A percentile compares a stretch with the other conserved stretches of the same genome.
Evolutionary conservation across 2,888 invertebrate genomes (phyloP).

Genomic region (Phytoseiulus persimilis): DNA sequence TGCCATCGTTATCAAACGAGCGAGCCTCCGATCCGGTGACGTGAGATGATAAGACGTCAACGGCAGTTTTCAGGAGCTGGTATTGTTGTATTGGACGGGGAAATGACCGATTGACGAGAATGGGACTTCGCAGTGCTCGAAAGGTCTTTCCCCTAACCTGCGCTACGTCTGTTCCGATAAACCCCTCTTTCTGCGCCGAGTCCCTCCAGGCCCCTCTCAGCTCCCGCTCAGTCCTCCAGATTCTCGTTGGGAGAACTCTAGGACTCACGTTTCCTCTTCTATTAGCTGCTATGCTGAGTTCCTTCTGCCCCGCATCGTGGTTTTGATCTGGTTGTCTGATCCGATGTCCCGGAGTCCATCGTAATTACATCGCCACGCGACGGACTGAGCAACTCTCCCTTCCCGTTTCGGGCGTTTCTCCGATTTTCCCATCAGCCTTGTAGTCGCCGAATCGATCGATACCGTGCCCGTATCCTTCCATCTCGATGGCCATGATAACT

Average conservation of each 20-base stretch:
- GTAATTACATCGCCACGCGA: too few relatives aligned
- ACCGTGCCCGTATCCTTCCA: not conserved
- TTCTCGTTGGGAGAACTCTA: too few relatives aligned
- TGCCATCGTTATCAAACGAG: too few relatives aligned
- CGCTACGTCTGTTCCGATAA: not conserved
- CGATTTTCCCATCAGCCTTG: not conserved
- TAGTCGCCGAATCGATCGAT: not conserved
- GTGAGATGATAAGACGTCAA: not conserved
- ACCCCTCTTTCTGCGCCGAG: too few relatives aligned
- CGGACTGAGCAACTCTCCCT: too few relatives aligned
- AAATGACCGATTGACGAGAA: not conserved
- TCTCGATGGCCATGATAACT: not conserved
- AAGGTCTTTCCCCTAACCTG: not conserved
- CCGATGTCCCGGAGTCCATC: too few relatives aligned
- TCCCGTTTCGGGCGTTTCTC: not conserved
- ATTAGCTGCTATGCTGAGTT: too few relatives aligned
- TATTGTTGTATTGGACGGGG: not conserved
- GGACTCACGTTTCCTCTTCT: too few relatives aligned
- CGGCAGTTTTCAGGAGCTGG: not conserved
- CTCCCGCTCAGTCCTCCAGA: too few relatives aligned
- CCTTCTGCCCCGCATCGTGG: too few relatives aligned
- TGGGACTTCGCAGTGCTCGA: not conserved
- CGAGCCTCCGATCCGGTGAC: not conserved
- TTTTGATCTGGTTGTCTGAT: too few relatives aligned
- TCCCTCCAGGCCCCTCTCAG: too few relatives aligned